These are phyloP conservation scores for Trichogramma pretiosum DNA, from an alignment of 1,140 invertebrate species.

Conservation along the genomic window DNA sequence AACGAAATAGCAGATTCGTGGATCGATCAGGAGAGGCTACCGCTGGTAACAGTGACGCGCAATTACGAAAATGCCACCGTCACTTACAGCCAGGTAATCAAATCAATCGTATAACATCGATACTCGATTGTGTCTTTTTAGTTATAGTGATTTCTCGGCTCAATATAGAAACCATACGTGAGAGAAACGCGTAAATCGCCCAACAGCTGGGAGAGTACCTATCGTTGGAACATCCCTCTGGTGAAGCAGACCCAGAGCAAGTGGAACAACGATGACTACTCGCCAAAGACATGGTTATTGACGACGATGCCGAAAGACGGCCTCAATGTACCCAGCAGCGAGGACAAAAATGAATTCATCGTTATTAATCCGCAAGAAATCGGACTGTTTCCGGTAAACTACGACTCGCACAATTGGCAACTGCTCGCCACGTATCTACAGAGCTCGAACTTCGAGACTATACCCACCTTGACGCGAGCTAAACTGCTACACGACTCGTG, in stretches of 20 bases:
- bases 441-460: constrained; percentile 44
- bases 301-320: constrained; percentile 13
- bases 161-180: constrained; percentile 54
- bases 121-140: no score
- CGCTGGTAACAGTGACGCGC: constrained; percentile 64
- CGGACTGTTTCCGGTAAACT: constrained; percentile 76
- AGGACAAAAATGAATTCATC: constrained; percentile 52
- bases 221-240: constrained; percentile 59
- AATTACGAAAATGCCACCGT: constrained; percentile 58
- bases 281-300: constrained; percentile 52
- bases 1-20: constrained; percentile 67
- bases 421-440: constrained; percentile 57
- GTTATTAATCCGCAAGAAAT: constrained; percentile 75
- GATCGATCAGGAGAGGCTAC: constrained; percentile 72
- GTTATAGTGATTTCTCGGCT: no score
- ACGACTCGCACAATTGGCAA: constrained; percentile 71
- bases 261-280: constrained; percentile 49
- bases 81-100: constrained; percentile 60
- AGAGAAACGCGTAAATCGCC: constrained; percentile 40
- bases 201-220: constrained; percentile 10
- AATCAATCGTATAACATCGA: no score
- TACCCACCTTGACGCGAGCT: constrained; percentile 62
- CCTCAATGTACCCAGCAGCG: constrained; percentile 42
- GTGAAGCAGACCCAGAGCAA: constrained; percentile 49
- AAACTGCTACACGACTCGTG: constrained; percentile 70